Conservation (phyloP, 2,113 vertebrate genomes). For the Chrysemys picta region DNA sequence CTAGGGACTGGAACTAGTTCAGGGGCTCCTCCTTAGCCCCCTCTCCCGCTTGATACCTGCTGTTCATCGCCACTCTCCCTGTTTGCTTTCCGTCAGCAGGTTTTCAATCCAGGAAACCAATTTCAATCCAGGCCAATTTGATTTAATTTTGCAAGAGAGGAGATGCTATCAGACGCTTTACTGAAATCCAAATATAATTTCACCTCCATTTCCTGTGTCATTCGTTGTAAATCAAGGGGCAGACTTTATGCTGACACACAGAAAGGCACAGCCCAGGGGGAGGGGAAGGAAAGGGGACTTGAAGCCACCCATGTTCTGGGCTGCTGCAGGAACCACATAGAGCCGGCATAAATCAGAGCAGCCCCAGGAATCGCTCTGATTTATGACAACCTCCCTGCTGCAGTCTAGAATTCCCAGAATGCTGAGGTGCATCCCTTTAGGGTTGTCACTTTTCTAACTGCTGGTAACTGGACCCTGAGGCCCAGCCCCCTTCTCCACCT, state of each 20-base stretch:
- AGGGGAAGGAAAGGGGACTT: not conserved
- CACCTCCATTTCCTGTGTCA: not conserved
- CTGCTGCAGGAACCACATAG: not conserved
- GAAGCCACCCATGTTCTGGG: not conserved
- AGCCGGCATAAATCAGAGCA: not conserved
- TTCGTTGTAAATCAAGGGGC: not conserved
- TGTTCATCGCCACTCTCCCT: no score
- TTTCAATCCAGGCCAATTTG: not conserved
- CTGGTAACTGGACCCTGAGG: no score
- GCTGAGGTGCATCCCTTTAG: not conserved
- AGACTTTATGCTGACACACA: not conserved
- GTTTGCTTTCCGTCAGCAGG: not conserved
- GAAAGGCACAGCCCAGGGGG: not conserved
- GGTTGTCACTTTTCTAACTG: no score
- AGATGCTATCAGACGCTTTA: not conserved
- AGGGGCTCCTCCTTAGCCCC: not conserved
- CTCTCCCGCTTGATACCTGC: not conserved
- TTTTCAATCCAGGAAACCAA: not conserved
- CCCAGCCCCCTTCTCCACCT: no score
- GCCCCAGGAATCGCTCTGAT: not conserved
- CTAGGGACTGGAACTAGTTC: not conserved
- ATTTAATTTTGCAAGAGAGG: not conserved
- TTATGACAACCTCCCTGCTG: not conserved
- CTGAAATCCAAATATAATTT: not conserved
- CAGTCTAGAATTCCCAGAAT: not conserved